Conservation (phyloP, 23 tunicate genomes). For the Styela plicata region DNA sequence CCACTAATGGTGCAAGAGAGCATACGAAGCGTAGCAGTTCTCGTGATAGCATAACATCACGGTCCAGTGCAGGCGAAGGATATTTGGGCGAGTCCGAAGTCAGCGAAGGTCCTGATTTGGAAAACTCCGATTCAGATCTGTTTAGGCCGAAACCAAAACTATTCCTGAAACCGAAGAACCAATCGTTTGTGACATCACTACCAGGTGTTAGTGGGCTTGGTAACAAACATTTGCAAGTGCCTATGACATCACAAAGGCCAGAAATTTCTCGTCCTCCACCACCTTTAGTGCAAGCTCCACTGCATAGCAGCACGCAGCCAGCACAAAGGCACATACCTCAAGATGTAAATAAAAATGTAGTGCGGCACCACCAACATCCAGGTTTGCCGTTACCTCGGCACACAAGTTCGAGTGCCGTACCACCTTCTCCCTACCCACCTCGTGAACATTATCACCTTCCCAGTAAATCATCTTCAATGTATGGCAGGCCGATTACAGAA, state of each 20-base stretch:
- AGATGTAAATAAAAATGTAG: neutral
- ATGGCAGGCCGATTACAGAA: neutral
- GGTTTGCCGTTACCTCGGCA: neutral
- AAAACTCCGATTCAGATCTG: neutral
- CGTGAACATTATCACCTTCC: neutral
- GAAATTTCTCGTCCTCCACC: neutral
- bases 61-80: slow-evolving; percentile 15
- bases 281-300: neutral
- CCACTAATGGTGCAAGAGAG: slow-evolving; percentile 16
- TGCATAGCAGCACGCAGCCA: neutral
- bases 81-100: slow-evolving; percentile 25
- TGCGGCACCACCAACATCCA: neutral
- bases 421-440: too few relatives aligned
- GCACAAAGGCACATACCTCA: neutral
- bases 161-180: neutral
- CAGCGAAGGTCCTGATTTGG: slow-evolving; percentile 13
- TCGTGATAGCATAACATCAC: slow-evolving; percentile 7
- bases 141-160: neutral
- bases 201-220: neutral
- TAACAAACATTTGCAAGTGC: neutral
- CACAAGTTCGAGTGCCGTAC: neutral
- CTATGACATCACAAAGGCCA: neutral
- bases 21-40: slow-evolving; percentile 14
- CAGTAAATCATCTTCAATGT: neutral
- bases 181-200: neutral